Conservation (phyloP, 1,140 invertebrate species). For the Cheumatopsyche charites region DNA sequence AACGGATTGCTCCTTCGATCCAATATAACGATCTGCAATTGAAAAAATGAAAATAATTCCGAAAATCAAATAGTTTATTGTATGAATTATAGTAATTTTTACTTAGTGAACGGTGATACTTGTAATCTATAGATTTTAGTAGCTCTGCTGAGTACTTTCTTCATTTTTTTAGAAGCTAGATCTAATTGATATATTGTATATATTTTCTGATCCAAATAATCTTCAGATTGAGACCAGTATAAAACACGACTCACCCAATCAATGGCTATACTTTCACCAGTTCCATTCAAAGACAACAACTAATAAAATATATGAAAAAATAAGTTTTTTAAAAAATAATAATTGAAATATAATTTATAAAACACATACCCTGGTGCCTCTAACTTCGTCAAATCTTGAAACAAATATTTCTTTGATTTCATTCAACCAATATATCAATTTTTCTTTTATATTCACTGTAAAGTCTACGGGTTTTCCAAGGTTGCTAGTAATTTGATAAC, state of each 20-base stretch:
- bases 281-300: slow-evolving; percentile 66
- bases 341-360: slow-evolving; percentile 2
- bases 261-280: slow-evolving; percentile 71
- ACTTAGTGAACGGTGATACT: slow-evolving; percentile 75
- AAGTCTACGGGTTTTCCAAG: slow-evolving; percentile 69
- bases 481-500: slow-evolving; percentile 62
- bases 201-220: slow-evolving; percentile 54
- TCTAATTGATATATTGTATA: slow-evolving; percentile 64
- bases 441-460: slow-evolving; percentile 69
- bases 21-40: slow-evolving; percentile 72
- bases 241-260: slow-evolving; percentile 86
- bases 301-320: slow-evolving; percentile 57
- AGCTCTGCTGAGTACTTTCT: slow-evolving; percentile 58
- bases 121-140: slow-evolving; percentile 68
- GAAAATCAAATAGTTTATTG: neutral
- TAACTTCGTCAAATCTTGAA: slow-evolving; percentile 63
- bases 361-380: slow-evolving; percentile 57
- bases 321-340: slow-evolving; percentile 51
- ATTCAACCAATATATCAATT: slow-evolving; percentile 83
- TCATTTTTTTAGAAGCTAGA: slow-evolving; percentile 61
- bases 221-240: slow-evolving; percentile 76
- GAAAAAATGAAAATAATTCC: slow-evolving; percentile 10
- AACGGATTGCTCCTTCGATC: slow-evolving; percentile 67
- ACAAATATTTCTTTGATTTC: slow-evolving; percentile 77
- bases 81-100: slow-evolving; percentile 41